phyloP scores from a whole-genome alignment of 2,113 vertebrate species.

The Nothoprocta perdicaria region DNA sequence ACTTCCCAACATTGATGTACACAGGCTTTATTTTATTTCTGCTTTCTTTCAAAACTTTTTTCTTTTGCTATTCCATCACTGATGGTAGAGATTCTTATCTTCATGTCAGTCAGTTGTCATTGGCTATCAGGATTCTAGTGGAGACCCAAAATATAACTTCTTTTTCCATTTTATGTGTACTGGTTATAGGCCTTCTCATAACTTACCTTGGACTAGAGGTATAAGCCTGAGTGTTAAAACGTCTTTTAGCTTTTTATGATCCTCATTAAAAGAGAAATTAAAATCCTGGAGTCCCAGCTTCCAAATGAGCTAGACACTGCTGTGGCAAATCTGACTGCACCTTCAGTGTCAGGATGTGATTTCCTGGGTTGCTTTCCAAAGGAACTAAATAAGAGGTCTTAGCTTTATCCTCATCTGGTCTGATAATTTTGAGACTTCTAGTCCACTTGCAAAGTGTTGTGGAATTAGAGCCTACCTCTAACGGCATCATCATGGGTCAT shows the following conservation, averaged over 20 bases:
- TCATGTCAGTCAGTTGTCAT: neutral
- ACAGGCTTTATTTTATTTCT: neutral
- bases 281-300: neutral
- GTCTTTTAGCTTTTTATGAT: neutral
- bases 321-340: neutral
- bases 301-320: neutral
- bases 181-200: neutral
- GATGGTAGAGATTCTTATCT: neutral
- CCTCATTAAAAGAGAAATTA: neutral
- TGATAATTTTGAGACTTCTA: slow-evolving; percentile 5
- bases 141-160: neutral
- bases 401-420: neutral
- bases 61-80: neutral
- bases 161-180: neutral
- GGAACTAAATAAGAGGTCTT: neutral
- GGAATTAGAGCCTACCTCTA: neutral
- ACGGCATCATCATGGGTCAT: neutral
- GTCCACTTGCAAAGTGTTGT: neutral
- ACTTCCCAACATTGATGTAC: neutral
- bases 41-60: neutral
- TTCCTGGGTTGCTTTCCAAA: neutral
- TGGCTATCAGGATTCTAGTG: neutral
- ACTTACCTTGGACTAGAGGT: neutral
- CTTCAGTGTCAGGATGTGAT: neutral
- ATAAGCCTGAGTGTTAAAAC: neutral